Base-by-base conservation (phyloP, 2,113 vertebrate genomes). In the Lepisosteus osseus region DNA sequence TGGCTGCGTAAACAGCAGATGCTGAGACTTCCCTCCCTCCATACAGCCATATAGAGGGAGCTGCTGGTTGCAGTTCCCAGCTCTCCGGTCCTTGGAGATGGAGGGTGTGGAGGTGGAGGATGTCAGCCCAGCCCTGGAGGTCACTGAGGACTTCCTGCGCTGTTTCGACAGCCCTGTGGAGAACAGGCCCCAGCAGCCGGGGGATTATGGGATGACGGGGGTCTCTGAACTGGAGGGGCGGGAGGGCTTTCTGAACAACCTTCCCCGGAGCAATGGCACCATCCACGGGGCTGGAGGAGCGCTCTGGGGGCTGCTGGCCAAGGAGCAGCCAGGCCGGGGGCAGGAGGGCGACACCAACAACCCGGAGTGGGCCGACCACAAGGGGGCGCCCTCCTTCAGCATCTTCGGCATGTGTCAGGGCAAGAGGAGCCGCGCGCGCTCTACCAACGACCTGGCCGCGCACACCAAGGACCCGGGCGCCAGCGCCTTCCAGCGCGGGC, bases 41-140 rank as follows among this genome's bases (percentile, higher is more conserved):
- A 43, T 7, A 29, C 13, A 15, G 72, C 51, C n/a, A 75, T 68
- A 4, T 17, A 63, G 2, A 40, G 1, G 7, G 17, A 63, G 7
- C 15, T 7, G 5, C 41, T 11, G 43, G 29, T 29, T 29, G 29
- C 29, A 29, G 29, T 29, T 29, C 29, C 29, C 29, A 29, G 29
- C 29, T 29, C 29, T 29, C 29, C 29, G 29, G 29, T 29, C 43
- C 42, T 9, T 45, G 4, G 8, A 88, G 76, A 96, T 98, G 88
- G 96, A 97, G 76, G 94, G 94, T 73, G 89, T 97, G 69, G 96
- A 99, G 77, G 95, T 96, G 40, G 95, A 95, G 70, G 95, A 98
- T 73, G 95, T 99, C 78, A 99, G 97, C 84, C 97, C 97, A 0
- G 97, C 97, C 75, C 85, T 98, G 73, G 97, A 99, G 86, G 97